Base-by-base conservation (phyloP, 23 tunicate genomes). In the Phallusia fumigata region DNA sequence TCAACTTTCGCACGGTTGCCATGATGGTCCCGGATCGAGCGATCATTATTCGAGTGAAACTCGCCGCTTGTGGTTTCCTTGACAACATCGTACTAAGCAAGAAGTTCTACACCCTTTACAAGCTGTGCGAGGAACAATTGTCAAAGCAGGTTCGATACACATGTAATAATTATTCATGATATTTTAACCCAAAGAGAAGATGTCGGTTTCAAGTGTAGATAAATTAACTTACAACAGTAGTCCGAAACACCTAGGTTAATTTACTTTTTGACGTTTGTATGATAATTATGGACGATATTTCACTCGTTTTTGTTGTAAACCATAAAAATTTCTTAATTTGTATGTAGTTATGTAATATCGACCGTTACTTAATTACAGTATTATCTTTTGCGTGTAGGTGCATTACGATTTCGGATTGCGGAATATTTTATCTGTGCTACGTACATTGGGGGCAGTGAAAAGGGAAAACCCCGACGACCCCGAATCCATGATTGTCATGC, bases 11-110 rank as follows among this genome's bases (percentile, higher is more conserved):
- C 51, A 86, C 96, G 31, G 90, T 88, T 34, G 96, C 96, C 72
- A 91, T 91, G 96, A 91, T 91, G 96, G 96, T 91, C 13, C 96
- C 96, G 22, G 96, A 91, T 83, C 96, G 96, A 16, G 91, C 90
- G 35, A 91, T 91, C 69, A 91, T 91, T 87, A 91, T 91, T 36
- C 85, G 96, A 26, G 96, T 91, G 51, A 91, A 91, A 78, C 82
- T 91, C 35, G 96, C 96, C 31, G 88, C 96, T 0, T 83, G 88
- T 65, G 96, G 96, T 19, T 91, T 91, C 88, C 83, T 75, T 30
- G 96, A 91, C 15, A 91, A 91, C 85, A 83, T 87, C 51, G 58
- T 83, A 31, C 88, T 91, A 3, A 34, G 91, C 85, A 83, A 87
- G 85, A 91, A 91, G 85, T 91, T 91, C 82, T 91, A 52, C 82